Evolutionary conservation across 2,797 vertebrate genomes (phyloP), one percentile per base, ranked within the genome.

Genomic region (Oryzias dopingdopingensis): DNA sequence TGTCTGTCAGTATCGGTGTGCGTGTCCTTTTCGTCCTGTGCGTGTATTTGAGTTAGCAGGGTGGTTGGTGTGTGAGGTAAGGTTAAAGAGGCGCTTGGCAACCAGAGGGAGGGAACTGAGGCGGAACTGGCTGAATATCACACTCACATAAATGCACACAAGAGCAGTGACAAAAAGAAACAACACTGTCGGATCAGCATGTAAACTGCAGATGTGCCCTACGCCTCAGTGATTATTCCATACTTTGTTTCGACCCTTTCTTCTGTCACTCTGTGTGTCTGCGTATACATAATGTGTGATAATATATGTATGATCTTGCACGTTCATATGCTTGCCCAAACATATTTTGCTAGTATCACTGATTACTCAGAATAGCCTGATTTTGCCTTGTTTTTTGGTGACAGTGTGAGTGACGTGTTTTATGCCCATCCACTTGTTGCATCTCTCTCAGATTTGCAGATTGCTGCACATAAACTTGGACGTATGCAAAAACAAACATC

Each of bases 51-150:
- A 75, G 74, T 78, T 84, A 72, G 78, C 49, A 24, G 68, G 74
- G 64, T 55, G 67, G 72, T 59, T 74, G 68, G 75, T 69, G 81
- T 81, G 82, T 49, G 80, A 77, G 82, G 56, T 76, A 73, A 84
- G 86, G 83, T 87, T 82, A 88, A 87, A 86, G 77, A 83, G 75
- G 76, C 64, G 77, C 84, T 85, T 83, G 76, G 72, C 77, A 66
- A 72, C 82, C 82, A 88, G 77, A 68, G 18, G 67, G 72, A 68
- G 63, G 79, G 82, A 80, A 72, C 72, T 81, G 79, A 86, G 78
- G 87, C 71, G 76, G 86, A 90, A 90, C 86, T 83, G 85, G 74
- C 80, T 85, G 80, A 72, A 58, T 72, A 74, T 67, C 76, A 49
- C 69, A 43, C 62, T 70, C 59, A 59, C 37, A 57, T 55, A 62